Conservation (phyloP, 2,113 vertebrate species). For the Bos taurus region ARS-UCD2.0 NC_037334.1:59692501-59693000, state of each 20-base stretch:
- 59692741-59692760: constrained; percentile 31
- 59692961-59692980: background rate
- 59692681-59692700: background rate
- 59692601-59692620: background rate
- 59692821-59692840: background rate
- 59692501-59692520: background rate
- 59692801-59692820: background rate
- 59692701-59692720: constrained; percentile 8
- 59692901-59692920: background rate
- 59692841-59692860: background rate
- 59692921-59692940: background rate
- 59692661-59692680: background rate
- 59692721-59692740: background rate
- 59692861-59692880: background rate
- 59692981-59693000: background rate
- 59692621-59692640: background rate
- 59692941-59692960: constrained; percentile 9
- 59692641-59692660: background rate
- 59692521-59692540: background rate
- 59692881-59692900: background rate
- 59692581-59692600: background rate
- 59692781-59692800: background rate
- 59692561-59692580: background rate
- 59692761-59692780: background rate
- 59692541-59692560: background rate